phyloP scores from a whole-genome alignment of 2,113 vertebrate species.

The Aptenodytes forsteri region DNA sequence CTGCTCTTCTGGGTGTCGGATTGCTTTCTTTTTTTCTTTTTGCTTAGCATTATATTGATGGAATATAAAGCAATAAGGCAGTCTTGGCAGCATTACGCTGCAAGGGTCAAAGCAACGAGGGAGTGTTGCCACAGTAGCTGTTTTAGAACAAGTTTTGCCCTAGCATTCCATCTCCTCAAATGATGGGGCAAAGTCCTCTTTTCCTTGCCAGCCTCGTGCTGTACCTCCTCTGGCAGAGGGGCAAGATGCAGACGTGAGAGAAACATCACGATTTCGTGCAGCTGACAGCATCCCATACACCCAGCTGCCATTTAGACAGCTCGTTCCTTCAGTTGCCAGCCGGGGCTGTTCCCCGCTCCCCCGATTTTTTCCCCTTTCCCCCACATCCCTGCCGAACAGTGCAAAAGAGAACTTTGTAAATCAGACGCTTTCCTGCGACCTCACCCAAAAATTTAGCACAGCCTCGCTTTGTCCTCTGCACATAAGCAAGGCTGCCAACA shows the following conservation, averaged over 20 bases:
- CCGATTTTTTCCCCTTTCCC: background rate
- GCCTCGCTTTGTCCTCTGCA: background rate
- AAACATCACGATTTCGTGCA: background rate
- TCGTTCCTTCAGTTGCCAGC: background rate
- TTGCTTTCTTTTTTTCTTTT: background rate
- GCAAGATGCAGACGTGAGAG: background rate
- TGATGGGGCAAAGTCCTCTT: fast-evolving
- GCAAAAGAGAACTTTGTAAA: background rate
- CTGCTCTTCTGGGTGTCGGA: background rate
- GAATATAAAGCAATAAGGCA: background rate
- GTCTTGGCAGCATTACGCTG: background rate
- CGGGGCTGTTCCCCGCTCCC: background rate
- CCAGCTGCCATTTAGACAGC: background rate
- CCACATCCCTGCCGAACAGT: background rate
- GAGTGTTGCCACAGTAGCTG: background rate
- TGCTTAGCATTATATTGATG: background rate
- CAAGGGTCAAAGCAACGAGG: fast-evolving
- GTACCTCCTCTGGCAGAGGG: background rate
- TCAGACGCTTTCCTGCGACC: background rate
- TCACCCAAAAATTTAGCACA: background rate
- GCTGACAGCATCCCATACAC: background rate
- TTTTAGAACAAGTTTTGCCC: background rate
- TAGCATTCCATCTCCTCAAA: fast-evolving
- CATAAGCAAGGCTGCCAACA: background rate
- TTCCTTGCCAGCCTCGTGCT: background rate